phyloP scores from a whole-genome alignment of 2,797 vertebrate genomes.

The Cercopithecus hamlyni region DNA sequence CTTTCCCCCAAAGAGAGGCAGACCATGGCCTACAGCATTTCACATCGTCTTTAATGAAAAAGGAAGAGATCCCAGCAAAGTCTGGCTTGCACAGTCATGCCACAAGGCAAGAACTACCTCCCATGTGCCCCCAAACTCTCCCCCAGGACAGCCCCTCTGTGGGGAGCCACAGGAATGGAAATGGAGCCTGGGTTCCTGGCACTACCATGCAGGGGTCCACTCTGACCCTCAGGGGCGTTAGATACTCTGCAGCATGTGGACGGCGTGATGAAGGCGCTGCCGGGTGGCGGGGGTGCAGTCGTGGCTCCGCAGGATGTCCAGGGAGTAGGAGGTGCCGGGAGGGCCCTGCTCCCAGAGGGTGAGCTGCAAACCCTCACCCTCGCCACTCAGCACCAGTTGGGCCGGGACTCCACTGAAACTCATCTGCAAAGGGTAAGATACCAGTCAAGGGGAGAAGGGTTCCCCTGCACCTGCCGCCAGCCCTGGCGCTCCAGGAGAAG shows the following conservation, averaged over 20 bases:
- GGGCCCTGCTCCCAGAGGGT: constrained; percentile 6
- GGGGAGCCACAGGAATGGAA: not conserved
- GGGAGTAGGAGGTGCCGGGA: not conserved
- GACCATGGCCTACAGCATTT: not conserved
- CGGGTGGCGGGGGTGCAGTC: not conserved
- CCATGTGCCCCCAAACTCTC: not conserved
- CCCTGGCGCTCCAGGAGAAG: not conserved
- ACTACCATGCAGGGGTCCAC: not conserved
- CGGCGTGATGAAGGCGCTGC: not conserved
- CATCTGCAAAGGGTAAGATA: constrained; percentile 35
- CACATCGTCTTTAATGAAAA: constrained; percentile 1
- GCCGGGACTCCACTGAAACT: not conserved
- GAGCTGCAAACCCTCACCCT: not conserved
- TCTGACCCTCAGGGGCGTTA: not conserved
- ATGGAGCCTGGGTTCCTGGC: not conserved
- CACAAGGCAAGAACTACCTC: not conserved
- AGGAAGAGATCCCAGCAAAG: not conserved
- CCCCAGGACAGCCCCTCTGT: not conserved
- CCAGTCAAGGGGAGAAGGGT: rapidly evolving
- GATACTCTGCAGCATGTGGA: constrained; percentile 34
- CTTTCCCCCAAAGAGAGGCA: not conserved
- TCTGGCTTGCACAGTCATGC: not conserved
- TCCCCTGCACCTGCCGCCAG: not conserved
- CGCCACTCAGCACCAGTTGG: constrained; percentile 34
- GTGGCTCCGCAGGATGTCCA: not conserved